Base-by-base conservation (phyloP, 2,888 invertebrate genomes). In the Eupeodes latifasciatus region DNA sequence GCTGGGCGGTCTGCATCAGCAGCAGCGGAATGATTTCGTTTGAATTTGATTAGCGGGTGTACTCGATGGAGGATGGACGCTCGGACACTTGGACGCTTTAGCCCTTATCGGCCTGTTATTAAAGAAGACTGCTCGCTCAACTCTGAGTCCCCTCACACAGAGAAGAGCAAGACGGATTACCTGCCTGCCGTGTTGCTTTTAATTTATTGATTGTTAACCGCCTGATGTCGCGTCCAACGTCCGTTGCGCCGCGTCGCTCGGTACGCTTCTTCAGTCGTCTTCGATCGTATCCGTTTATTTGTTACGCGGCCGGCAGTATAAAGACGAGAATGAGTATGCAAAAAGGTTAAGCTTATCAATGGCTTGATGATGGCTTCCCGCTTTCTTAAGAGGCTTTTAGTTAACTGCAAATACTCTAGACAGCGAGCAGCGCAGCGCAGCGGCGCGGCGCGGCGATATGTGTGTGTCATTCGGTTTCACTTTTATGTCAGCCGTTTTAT, bases 1-100 rank as follows among this genome's bases (percentile, higher is more conserved):
- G 90, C 91, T 93, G 93, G 93, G 93, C 92, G 93, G 93, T 93
- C 93, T 85, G 11, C 67, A 14, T 27, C 57, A 10, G 57, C 57
- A 55, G 5, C 57, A 49, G 66, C 27, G 19, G 67, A 84, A 81
- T 88, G 81, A 69, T 88, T 88, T 77, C 84, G 88, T 88, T 88
- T 85, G 84, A 88, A 81, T 81, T 84, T 85, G 85, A 88, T 85
- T 88, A 85, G 88, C 85, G 84, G 88, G 88, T 84, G 85, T 81
- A 75, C 77, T 64, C 44, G 40, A 4, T 11, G 47, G 47, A 10
- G 6, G 64, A 11, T 9, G n/a, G 4, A 40, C 36, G 44, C 19
- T 36, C 10, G 59, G 75, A 86, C 66, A 79, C 76, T 76, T 74
- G 77, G 72, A 84, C 87, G 83, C 87, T 84, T 74, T 55, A 72